Conservation (phyloP, 2,888 invertebrate species). For the Drosophila sordidula region DNA sequence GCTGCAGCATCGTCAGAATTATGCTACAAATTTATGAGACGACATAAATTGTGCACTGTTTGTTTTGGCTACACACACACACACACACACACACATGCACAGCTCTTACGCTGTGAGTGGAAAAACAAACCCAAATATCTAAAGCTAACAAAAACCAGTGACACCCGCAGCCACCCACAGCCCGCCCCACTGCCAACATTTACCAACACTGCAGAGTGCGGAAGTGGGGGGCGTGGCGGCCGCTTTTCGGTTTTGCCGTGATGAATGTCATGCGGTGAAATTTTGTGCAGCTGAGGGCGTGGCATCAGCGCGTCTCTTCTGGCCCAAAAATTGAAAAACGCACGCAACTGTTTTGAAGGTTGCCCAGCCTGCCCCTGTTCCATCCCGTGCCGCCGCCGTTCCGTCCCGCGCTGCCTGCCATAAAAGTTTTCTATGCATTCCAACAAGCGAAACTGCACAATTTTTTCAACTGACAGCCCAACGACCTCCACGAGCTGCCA, state of each 20-base stretch:
- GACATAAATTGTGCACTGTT: slow-evolving; percentile 81
- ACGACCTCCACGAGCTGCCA: slow-evolving; percentile 65
- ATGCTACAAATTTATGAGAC: slow-evolving; percentile 81
- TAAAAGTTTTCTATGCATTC: slow-evolving; percentile 57
- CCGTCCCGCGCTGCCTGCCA: slow-evolving; percentile 21
- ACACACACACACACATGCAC: slow-evolving; percentile 18
- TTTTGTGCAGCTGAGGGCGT: slow-evolving; percentile 51
- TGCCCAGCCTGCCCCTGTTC: slow-evolving; percentile 30
- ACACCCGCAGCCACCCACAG: slow-evolving; percentile 33
- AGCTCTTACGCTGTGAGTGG: slow-evolving; percentile 32
- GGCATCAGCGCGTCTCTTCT: slow-evolving; percentile 39
- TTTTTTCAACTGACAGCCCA: slow-evolving; percentile 59
- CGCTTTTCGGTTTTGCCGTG: slow-evolving; percentile 51
- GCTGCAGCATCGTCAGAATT: slow-evolving; percentile 77
- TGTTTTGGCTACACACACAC: slow-evolving; percentile 71
- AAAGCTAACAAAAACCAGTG: slow-evolving; percentile 61
- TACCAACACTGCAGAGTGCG: slow-evolving; percentile 35
- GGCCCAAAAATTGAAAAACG: slow-evolving; percentile 71
- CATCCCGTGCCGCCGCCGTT: neutral
- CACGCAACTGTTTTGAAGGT: slow-evolving; percentile 79
- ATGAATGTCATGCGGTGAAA: slow-evolving; percentile 82
- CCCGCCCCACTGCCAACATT: slow-evolving; percentile 8
- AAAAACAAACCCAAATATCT: slow-evolving; percentile 75
- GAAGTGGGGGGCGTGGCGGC: slow-evolving; percentile 13
- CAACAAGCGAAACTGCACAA: slow-evolving; percentile 46